phyloP scores from a whole-genome alignment of 1,140 invertebrate genomes.

The Latrodectus geometricus region DNA sequence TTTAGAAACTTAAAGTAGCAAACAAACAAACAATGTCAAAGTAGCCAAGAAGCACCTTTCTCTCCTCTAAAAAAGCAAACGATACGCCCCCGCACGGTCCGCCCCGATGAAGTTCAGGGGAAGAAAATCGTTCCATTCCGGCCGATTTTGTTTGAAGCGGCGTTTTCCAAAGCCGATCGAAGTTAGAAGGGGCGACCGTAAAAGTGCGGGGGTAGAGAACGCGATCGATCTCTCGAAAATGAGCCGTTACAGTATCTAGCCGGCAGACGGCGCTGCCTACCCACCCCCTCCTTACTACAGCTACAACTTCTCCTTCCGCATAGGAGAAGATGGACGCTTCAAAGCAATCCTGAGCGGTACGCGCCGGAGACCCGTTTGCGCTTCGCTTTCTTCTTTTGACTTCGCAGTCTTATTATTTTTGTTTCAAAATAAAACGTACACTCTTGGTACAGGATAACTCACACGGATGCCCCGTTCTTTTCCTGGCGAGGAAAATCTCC shows the following conservation, averaged over 20 bases:
- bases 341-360: conserved; percentile 12
- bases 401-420: not conserved
- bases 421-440: not conserved
- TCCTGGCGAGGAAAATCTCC: too few species aligned
- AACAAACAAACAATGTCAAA: too few species aligned
- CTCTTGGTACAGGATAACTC: not conserved
- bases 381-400: not conserved
- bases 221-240: conserved; percentile 28
- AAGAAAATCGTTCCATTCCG: conserved; percentile 41
- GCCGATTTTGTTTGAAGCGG: conserved; percentile 10
- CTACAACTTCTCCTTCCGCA: conserved; percentile 53
- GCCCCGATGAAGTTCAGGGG: not conserved
- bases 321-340: conserved; percentile 25
- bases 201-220: not conserved
- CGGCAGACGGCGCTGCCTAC: conserved; percentile 30
- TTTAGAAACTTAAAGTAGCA: too few species aligned
- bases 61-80: not conserved
- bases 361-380: conserved; percentile 18
- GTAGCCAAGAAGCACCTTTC: too few species aligned
- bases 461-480: not conserved
- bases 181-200: not conserved
- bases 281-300: conserved; percentile 16
- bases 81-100: conserved; percentile 12
- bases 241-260: conserved; percentile 46
- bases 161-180: conserved; percentile 30